These are phyloP conservation scores for Murina feae DNA, from an alignment of 2,113 vertebrate genomes.

Conservation along the genomic window DNA sequence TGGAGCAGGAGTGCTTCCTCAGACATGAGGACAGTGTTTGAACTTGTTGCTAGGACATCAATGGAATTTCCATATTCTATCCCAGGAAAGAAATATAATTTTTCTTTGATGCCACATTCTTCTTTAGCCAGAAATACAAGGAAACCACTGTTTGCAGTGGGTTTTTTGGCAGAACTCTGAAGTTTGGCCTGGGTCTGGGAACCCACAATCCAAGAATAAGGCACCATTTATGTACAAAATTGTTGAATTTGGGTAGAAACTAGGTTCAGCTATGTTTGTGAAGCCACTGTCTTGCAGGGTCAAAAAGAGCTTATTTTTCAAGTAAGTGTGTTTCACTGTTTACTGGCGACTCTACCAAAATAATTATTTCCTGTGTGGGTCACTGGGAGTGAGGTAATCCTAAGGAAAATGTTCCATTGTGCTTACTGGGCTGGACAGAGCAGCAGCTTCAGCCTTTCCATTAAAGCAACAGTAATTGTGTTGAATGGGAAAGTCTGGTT, in stretches of 20 bases:
- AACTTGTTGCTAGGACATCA: slow-evolving; percentile 74
- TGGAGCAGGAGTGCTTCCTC: neutral
- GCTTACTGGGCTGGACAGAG: slow-evolving; percentile 11
- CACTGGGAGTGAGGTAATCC: slow-evolving; percentile 76
- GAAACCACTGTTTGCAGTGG: slow-evolving; percentile 77
- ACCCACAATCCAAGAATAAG: slow-evolving; percentile 80
- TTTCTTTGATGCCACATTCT: slow-evolving; percentile 77
- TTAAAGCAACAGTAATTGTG: slow-evolving; percentile 58
- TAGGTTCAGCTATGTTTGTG: slow-evolving; percentile 71
- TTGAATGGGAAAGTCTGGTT: slow-evolving; percentile 44
- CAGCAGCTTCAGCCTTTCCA: slow-evolving; percentile 35
- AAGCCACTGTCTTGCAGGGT: slow-evolving; percentile 74
- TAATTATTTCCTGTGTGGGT: slow-evolving; percentile 78
- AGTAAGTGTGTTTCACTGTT: slow-evolving; percentile 69
- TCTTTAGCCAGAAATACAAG: slow-evolving; percentile 77
- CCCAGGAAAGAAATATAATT: slow-evolving; percentile 75
- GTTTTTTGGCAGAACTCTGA: slow-evolving; percentile 76
- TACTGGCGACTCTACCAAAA: slow-evolving; percentile 78
- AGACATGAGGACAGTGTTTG: slow-evolving; percentile 66
- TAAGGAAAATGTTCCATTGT: slow-evolving; percentile 77
- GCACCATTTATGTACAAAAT: slow-evolving; percentile 71
- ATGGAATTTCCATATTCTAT: slow-evolving; percentile 74
- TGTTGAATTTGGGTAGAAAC: slow-evolving; percentile 80
- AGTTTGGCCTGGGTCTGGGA: slow-evolving; percentile 72
- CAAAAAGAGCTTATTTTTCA: slow-evolving; percentile 78